Percentiles rank a stretch among this genome's conserved stretches.
phyloP scores from a whole-genome alignment of 2,888 invertebrate species.

The Tipula confusa region DNA sequence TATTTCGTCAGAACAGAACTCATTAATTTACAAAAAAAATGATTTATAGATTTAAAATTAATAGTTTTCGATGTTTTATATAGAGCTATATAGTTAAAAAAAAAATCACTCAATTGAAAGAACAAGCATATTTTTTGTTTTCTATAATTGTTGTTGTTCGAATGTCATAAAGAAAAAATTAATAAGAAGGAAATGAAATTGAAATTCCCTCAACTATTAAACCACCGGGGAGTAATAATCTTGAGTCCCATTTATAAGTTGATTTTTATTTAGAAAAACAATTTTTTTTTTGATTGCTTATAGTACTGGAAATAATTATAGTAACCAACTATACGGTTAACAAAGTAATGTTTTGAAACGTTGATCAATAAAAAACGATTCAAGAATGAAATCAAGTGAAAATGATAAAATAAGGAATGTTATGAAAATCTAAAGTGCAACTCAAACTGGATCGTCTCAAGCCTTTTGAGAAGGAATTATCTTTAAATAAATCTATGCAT shows the following conservation, averaged over 20 bases:
- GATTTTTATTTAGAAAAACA: background rate
- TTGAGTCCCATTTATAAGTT: background rate
- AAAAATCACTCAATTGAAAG: background rate
- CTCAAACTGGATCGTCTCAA: no score
- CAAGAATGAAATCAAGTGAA: no score
- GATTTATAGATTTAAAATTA: background rate
- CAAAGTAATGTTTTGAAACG: no score
- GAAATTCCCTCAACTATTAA: background rate
- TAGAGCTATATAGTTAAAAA: no score
- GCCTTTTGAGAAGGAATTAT: no score
- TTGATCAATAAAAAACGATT: no score
- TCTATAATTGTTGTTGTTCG: background rate
- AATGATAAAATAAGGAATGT: no score
- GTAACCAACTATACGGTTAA: no score
- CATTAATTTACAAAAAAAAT: slow-evolving; percentile 12
- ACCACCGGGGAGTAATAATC: background rate
- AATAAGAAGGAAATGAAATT: background rate
- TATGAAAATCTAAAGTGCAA: no score
- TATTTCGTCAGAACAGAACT: background rate
- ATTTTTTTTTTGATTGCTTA: background rate
- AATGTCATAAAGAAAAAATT: background rate
- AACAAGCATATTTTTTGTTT: background rate
- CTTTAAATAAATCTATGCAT: no score
- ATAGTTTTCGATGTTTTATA: background rate
- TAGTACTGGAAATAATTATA: background rate